Evolutionary conservation across 2,797 vertebrate genomes (phyloP).

Genomic region (Hoplostethus atlanticus): DNA sequence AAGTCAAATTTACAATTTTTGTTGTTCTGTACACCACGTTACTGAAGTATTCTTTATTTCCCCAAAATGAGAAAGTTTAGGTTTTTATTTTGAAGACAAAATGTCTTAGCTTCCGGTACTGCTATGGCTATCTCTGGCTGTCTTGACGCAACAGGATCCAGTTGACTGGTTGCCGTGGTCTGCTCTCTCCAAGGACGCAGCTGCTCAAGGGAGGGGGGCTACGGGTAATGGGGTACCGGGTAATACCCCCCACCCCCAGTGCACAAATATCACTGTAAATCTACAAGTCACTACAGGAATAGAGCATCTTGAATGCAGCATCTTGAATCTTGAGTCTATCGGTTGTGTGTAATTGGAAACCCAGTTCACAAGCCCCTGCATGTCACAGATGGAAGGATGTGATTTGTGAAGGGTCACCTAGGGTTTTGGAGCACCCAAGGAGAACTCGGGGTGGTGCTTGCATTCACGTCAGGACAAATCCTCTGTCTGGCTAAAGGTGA

Average conservation of each 20-base stretch:
- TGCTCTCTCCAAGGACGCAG: conserved; percentile 54
- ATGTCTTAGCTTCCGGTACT: neutral
- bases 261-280: no score
- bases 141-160: conserved; percentile 36
- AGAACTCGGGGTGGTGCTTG: neutral
- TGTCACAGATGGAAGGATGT: neutral
- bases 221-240: no score
- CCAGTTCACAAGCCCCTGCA: neutral
- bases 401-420: neutral
- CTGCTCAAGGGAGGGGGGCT: conserved; percentile 36
- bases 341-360: neutral
- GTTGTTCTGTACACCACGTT: no score
- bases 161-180: conserved; percentile 53
- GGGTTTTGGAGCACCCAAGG: neutral
- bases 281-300: no score
- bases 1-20: no score
- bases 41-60: no score
- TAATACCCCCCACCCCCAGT: no score
- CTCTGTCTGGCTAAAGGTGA: no score
- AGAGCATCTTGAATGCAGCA: no score
- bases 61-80: neutral
- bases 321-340: neutral
- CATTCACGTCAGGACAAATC: no score
- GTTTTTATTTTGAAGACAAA: conserved; percentile 66
- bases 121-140: conserved; percentile 2